Conservation (phyloP, 2,888 invertebrate genomes). For the Caenorhabditis wallacei region DNA sequence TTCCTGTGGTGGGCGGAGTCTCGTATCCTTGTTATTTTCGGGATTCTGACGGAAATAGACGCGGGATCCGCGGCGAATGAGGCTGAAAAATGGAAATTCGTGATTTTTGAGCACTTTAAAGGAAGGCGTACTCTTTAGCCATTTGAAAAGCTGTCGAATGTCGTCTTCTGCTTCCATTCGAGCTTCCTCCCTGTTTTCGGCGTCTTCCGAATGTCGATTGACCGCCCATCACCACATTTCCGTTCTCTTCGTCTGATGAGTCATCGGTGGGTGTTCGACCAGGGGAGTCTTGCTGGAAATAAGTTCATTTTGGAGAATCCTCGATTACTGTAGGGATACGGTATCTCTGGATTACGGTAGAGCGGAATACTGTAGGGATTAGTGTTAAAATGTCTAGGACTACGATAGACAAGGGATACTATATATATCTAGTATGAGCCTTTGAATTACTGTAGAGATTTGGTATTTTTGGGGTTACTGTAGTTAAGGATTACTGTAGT, state of each 20-base stretch:
- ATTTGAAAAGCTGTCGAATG: constrained; percentile 72
- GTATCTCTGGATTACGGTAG: no score
- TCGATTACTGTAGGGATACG: no score
- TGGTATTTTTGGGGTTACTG: no score
- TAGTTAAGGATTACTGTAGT: no score
- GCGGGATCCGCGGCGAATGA: constrained; percentile 71
- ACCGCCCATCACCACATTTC: constrained; percentile 56
- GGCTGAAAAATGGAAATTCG: constrained; percentile 44
- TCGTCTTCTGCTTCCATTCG: constrained; percentile 31
- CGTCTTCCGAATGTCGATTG: constrained; percentile 6
- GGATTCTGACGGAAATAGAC: constrained; percentile 72
- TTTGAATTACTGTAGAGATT: no score
- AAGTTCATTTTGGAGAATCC: background rate
- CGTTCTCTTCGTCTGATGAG: constrained; percentile 63
- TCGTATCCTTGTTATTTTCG: constrained; percentile 65
- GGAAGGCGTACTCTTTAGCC: constrained; percentile 71
- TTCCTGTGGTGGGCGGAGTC: constrained; percentile 74
- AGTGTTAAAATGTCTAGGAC: no score
- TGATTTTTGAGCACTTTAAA: no score
- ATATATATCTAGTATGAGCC: no score
- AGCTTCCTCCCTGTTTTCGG: constrained; percentile 22
- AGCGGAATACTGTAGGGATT: no score
- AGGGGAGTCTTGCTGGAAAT: constrained; percentile 60
- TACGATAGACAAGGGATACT: no score
- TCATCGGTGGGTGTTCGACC: constrained; percentile 66